phyloP scores from a whole-genome alignment of 2,888 invertebrate genomes.

The Lithophane socia region DNA sequence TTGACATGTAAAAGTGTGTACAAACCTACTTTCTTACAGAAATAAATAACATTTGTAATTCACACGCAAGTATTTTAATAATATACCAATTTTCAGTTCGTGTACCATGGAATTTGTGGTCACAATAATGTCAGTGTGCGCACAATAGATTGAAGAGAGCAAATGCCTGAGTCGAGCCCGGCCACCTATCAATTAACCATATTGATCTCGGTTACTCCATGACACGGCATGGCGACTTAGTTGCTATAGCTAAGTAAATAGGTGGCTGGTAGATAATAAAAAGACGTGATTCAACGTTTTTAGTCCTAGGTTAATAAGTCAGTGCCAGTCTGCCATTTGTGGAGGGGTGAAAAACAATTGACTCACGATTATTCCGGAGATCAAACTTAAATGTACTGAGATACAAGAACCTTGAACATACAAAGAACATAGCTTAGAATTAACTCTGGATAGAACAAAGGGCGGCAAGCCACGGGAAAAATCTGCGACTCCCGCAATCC shows the following conservation, averaged over 20 bases:
- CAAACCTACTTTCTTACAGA: not conserved
- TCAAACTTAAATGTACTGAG: not conserved
- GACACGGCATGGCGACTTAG: not conserved
- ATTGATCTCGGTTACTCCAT: slow-evolving; percentile 11
- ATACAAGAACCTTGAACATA: not conserved
- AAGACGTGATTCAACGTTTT: not conserved
- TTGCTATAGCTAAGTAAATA: not conserved
- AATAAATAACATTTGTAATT: not conserved
- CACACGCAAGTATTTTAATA: too few species aligned
- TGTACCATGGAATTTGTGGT: not conserved
- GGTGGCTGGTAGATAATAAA: not conserved
- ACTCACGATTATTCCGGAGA: not conserved
- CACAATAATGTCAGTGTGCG: too few species aligned
- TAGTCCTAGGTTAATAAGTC: not conserved
- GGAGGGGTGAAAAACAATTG: too few species aligned
- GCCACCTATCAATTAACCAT: not conserved
- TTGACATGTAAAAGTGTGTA: not conserved
- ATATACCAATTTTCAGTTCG: not conserved
- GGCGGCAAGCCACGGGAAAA: too few species aligned
- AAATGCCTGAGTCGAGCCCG: not conserved
- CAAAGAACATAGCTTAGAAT: too few species aligned
- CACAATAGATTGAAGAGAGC: not conserved
- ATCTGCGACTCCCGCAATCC: too few species aligned
- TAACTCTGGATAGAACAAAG: too few species aligned
- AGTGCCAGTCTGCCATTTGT: too few species aligned